A percentile compares a stretch with the other conserved stretches of the same genome.
phyloP scores from a whole-genome alignment of 2,797 vertebrate species.

The Leptoclinus maculatus region DNA sequence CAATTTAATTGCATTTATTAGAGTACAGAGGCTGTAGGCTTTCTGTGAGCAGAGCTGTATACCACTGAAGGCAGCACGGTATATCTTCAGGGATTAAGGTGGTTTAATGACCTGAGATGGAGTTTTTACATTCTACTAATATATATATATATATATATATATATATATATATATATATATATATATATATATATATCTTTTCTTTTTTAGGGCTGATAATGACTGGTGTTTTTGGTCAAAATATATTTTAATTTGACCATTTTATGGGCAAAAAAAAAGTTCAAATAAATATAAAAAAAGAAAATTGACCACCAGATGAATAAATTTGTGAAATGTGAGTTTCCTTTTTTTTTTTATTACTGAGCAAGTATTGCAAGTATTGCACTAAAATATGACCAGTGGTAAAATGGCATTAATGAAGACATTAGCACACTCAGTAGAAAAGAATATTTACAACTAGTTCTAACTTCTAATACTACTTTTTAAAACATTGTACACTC shows the following conservation, averaged over 20 bases:
- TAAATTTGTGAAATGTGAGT: not conserved
- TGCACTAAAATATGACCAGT: too few relatives aligned
- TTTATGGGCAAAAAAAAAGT: not conserved
- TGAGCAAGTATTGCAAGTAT: too few relatives aligned
- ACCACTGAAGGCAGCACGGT: too few relatives aligned
- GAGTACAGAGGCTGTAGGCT: not conserved
- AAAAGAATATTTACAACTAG: too few relatives aligned
- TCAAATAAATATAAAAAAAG: not conserved
- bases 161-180: too few relatives aligned
- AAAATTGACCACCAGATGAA: not conserved
- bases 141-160: too few relatives aligned
- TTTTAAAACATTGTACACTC: too few relatives aligned
- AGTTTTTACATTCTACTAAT: not conserved
- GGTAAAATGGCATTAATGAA: too few relatives aligned
- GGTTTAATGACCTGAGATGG: not conserved
- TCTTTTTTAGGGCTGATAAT: fast-evolving
- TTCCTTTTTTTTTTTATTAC: not conserved
- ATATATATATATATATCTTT: too few relatives aligned
- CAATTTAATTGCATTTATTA: not conserved
- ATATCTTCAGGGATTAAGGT: not conserved
- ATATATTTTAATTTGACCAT: not conserved
- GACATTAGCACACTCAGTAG: too few relatives aligned
- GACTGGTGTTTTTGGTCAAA: not conserved
- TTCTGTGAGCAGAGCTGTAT: not conserved
- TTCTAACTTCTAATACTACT: too few relatives aligned